phyloP scores from a whole-genome alignment of 2,113 vertebrate species.

The Lethenteron reissneri region DNA sequence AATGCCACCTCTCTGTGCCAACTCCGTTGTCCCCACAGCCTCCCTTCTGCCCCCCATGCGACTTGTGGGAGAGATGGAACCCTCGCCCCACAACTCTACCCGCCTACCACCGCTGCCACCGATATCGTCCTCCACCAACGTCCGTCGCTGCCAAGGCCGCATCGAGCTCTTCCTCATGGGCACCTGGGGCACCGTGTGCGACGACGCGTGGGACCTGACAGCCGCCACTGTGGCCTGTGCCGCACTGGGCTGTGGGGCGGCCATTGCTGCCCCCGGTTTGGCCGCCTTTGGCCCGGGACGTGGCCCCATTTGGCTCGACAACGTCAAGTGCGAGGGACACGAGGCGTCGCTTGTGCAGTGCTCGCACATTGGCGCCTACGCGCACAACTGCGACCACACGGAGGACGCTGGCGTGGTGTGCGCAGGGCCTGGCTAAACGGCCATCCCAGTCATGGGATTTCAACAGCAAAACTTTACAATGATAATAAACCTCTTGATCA shows the following conservation, averaged over 20 bases:
- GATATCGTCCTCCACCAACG: too few species aligned
- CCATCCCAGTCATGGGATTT: too few species aligned
- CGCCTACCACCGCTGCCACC: too few species aligned
- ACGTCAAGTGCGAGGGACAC: conserved; percentile 48
- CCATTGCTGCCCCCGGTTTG: conserved; percentile 27
- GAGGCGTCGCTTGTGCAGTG: conserved; percentile 42
- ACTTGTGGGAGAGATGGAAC: too few species aligned
- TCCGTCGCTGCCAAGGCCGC: neutral
- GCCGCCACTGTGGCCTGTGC: conserved; percentile 62
- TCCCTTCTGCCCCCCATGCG: too few species aligned
- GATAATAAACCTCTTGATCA: too few species aligned
- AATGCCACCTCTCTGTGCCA: too few species aligned
- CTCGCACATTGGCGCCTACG: conserved; percentile 29
- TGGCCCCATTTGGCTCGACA: conserved; percentile 39
- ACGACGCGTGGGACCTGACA: conserved; percentile 7
- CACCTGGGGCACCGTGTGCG: neutral
- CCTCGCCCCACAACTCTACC: too few species aligned
- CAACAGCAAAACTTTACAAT: too few species aligned
- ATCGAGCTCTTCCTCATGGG: conserved; percentile 4
- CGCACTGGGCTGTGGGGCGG: conserved; percentile 48
- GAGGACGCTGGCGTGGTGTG: conserved; percentile 33
- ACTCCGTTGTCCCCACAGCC: too few species aligned
- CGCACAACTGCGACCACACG: conserved; percentile 39
- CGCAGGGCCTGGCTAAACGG: neutral
- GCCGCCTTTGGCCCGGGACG: conserved; percentile 34